Evolutionary conservation across 2,113 vertebrate species (phyloP), one percentile per base, ranked within the genome.

Genomic region (Rhabdornis inornatus): DNA sequence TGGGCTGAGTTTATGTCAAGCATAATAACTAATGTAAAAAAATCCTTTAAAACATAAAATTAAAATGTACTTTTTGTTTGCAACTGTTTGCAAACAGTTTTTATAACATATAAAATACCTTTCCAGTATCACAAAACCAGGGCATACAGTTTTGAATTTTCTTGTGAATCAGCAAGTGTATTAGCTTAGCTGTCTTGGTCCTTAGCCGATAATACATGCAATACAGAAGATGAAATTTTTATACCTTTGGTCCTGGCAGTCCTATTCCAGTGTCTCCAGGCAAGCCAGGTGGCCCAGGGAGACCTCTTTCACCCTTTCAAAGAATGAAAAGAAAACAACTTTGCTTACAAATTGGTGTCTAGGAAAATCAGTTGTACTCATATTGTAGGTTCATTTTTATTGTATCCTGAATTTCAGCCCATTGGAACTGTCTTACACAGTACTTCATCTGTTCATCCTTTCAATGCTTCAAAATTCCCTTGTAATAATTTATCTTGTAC

Each of bases 201-300:
- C 23, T 81, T 83, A 44, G 52, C 52, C 45, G 64, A 75, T 25
- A 60, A 15, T 19, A 57, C 5, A 18, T 20, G 23, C 23, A 79
- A 53, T 69, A 64, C 3, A 55, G 31, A 82, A 82, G 45, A 76
- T 66, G 65, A 94, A 28, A 77, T 37, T 50, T 57, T 88, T 90
- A 87, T 97, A 99, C 99, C 97, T 99, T 99, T 94, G 98, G 96
- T 64, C 99, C 99, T 83, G 98, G 97, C 75, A 98, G 96, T 95
- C 99, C 99, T 90, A 98, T 96, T 79, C 99, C 99, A 91, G 97
- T 98, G 94, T 99, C 98, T 69, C 99, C 99, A 95, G 98, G 98
- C 88, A 99, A 97, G 72, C 99, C 99, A 65, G 98, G 95, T 47
- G 97, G 98, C 12, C 99, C 99, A 53, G 91, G 21, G 75, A 96